Evolutionary conservation across 2,797 vertebrate species (phyloP).

Genomic region (Intellagama lesueurii): DNA sequence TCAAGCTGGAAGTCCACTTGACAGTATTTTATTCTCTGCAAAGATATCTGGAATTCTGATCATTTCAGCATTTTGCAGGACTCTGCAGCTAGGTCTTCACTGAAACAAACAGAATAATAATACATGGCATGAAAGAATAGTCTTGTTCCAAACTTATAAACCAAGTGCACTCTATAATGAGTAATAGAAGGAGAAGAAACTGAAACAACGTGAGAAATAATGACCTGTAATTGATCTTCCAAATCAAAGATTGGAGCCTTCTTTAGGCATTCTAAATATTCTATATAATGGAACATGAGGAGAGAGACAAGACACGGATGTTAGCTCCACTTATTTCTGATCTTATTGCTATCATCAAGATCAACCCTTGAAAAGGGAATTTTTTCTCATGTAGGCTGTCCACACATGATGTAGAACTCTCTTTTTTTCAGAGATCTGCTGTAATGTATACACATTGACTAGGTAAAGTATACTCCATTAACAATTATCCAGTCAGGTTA

Average conservation of each 20-base stretch:
- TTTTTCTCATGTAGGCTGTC: no score
- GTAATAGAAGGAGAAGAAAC: neutral
- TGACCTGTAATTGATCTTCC: neutral
- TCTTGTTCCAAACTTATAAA: neutral
- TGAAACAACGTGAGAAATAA: neutral
- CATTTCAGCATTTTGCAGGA: neutral
- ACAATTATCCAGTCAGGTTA: no score
- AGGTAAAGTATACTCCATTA: no score
- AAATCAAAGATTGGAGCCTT: neutral
- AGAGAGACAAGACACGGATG: no score
- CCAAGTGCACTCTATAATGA: neutral
- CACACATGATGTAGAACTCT: no score
- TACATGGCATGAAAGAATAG: neutral
- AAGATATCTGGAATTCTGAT: neutral
- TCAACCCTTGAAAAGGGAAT: no score
- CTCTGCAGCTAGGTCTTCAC: neutral
- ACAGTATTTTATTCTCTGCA: neutral
- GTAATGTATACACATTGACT: no score
- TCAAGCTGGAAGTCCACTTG: neutral
- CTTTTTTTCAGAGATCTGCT: no score
- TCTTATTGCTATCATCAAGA: no score
- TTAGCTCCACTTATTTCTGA: no score
- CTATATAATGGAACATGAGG: no score
- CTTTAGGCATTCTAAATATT: neutral
- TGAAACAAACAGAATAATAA: neutral